Conservation (phyloP, 2,888 invertebrate genomes). For the Peribatodes rhomboidaria region DNA sequence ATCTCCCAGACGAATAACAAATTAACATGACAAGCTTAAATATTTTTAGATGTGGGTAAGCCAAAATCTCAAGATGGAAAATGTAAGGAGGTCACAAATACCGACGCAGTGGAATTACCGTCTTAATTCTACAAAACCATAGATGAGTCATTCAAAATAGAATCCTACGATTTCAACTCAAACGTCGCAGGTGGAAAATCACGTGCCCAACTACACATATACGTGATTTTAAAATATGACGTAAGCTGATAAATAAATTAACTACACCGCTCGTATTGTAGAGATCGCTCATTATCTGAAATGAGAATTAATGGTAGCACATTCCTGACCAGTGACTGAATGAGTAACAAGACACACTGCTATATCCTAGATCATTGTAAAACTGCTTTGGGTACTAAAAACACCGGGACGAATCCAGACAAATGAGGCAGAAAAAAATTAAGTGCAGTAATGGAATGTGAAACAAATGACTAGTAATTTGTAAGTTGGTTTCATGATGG, state of each 20-base stretch:
- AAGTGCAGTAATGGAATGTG: too few species aligned
- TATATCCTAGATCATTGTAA: constrained; percentile 7
- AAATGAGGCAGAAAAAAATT: too few species aligned
- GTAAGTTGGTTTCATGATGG: too few species aligned
- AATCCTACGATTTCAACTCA: constrained; percentile 2
- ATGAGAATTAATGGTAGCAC: constrained; percentile 23
- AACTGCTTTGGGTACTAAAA: too few species aligned
- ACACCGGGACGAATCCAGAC: too few species aligned
- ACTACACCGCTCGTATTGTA: background rate
- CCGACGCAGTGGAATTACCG: background rate
- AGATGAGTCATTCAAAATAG: constrained; percentile 7
- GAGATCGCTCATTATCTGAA: constrained; percentile 9
- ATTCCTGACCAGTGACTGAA: constrained; percentile 24
- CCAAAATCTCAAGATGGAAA: too few species aligned
- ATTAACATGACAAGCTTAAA: too few species aligned
- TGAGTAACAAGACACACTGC: background rate
- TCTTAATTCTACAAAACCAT: background rate
- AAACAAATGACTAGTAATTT: too few species aligned
- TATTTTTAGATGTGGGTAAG: too few species aligned
- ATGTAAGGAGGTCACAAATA: background rate
- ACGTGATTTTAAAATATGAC: constrained; percentile 19
- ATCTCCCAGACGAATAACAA: too few species aligned
- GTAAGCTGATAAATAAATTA: constrained; percentile 19
- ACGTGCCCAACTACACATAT: constrained; percentile 12
- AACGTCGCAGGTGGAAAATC: constrained; percentile 22